These are phyloP conservation scores for Nemotelus pantherinus DNA, from an alignment of 2,888 invertebrate genomes.

Conservation along the genomic window DNA sequence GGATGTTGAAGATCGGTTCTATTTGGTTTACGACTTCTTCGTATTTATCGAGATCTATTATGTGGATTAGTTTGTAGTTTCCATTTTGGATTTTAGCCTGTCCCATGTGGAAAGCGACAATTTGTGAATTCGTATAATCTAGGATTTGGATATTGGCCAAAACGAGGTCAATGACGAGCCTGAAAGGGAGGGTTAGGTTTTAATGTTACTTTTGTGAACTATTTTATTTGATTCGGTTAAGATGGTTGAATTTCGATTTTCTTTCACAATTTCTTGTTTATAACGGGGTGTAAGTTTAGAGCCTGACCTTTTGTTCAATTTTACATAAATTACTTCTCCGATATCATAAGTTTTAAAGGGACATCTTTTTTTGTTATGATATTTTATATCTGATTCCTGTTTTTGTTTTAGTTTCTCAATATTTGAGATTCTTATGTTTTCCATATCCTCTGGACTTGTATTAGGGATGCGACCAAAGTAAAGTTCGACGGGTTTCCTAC, in stretches of 20 bases:
- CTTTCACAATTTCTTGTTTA: slow-evolving; percentile 48
- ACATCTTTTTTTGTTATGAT: slow-evolving; percentile 25
- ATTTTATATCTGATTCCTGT: no score
- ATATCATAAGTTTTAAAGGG: slow-evolving; percentile 30
- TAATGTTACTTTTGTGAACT: neutral
- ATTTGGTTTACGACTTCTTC: neutral
- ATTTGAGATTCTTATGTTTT: slow-evolving; percentile 27
- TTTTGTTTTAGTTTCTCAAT: slow-evolving; percentile 29
- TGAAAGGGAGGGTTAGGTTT: slow-evolving; percentile 7
- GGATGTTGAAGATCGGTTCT: neutral
- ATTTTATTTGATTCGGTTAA: neutral
- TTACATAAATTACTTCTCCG: slow-evolving; percentile 43
- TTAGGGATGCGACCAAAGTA: slow-evolving; percentile 1
- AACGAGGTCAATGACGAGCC: neutral
- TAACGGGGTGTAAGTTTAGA: slow-evolving; percentile 42
- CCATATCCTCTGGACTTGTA: slow-evolving; percentile 15
- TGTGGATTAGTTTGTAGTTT: slow-evolving; percentile 10
- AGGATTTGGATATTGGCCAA: neutral
- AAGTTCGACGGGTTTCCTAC: slow-evolving; percentile 1
- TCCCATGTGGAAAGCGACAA: neutral
- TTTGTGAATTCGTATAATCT: slow-evolving; percentile 2
- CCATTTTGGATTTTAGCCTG: slow-evolving; percentile 5
- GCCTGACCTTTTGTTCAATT: slow-evolving; percentile 44
- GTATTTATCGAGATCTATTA: slow-evolving; percentile 10
- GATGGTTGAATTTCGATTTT: slow-evolving; percentile 24